phyloP scores from a whole-genome alignment of 2,888 invertebrate species.

The Celastrina argiolus region DNA sequence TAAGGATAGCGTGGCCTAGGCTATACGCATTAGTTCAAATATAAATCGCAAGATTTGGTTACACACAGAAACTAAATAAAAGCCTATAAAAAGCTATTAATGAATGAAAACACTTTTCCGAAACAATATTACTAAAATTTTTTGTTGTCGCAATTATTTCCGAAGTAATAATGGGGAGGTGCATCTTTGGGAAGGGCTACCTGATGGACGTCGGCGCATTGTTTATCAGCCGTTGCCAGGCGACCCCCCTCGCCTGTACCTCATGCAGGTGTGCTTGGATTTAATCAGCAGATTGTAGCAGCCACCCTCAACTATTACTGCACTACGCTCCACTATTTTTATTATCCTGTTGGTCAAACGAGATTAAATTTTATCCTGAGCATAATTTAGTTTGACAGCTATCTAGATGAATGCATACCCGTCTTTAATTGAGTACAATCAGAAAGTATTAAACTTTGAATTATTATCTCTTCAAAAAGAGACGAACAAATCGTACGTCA shows the following conservation, averaged over 20 bases:
- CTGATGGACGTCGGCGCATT: constrained; percentile 50
- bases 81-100: not conserved
- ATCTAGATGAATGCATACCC: not conserved
- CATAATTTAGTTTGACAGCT: not conserved
- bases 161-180: constrained; percentile 8
- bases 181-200: constrained; percentile 24
- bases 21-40: no score
- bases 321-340: constrained; percentile 29
- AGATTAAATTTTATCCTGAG: constrained; percentile 7
- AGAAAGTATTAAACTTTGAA: no score
- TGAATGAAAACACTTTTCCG: not conserved
- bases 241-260: constrained; percentile 50
- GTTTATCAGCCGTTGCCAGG: constrained; percentile 59
- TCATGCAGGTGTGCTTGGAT: constrained; percentile 70
- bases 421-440: no score
- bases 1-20: no score
- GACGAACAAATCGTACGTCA: no score
- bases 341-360: not conserved
- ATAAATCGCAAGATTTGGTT: no score
- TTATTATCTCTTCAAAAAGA: no score
- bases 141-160: not conserved
- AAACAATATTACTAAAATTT: not conserved
- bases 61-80: no score
- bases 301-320: constrained; percentile 35
- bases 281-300: constrained; percentile 71